A percentile compares a stretch with the other conserved stretches of the same genome.
Conservation (phyloP, 2,888 invertebrate genomes). For the Cephalotes varians region DNA sequence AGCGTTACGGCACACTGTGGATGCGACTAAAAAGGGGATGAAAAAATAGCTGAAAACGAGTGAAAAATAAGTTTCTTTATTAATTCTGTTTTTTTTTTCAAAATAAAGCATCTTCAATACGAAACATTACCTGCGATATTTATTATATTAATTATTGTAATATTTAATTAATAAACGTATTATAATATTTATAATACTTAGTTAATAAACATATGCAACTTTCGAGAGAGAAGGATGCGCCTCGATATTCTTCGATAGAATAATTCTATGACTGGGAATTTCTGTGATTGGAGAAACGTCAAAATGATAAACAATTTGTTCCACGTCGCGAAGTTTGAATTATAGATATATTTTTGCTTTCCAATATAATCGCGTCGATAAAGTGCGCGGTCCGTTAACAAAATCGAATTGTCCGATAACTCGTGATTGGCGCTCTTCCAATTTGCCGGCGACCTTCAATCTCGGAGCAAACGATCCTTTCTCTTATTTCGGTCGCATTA, state of each 20-base stretch:
- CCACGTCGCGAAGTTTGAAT: neutral
- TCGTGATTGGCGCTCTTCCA: conserved; percentile 20
- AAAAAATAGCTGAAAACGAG: neutral
- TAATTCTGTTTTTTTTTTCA: neutral
- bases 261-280: neutral
- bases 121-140: neutral
- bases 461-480: neutral
- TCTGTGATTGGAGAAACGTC: conserved; percentile 2
- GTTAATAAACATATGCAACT: neutral
- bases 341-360: neutral
- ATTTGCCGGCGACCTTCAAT: conserved; percentile 29
- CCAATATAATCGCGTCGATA: neutral
- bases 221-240: neutral
- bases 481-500: neutral
- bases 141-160: neutral
- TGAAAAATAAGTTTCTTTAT: too few relatives aligned
- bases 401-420: conserved; percentile 25
- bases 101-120: neutral
- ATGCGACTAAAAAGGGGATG: neutral
- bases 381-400: neutral
- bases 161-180: neutral
- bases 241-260: neutral
- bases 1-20: neutral
- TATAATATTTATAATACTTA: too few relatives aligned
- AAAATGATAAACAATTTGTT: neutral